A percentile compares a stretch with the other conserved stretches of the same genome.
Conservation (phyloP, 92 coral and sea anemone species). For the Phenganax stokvisi region DNA sequence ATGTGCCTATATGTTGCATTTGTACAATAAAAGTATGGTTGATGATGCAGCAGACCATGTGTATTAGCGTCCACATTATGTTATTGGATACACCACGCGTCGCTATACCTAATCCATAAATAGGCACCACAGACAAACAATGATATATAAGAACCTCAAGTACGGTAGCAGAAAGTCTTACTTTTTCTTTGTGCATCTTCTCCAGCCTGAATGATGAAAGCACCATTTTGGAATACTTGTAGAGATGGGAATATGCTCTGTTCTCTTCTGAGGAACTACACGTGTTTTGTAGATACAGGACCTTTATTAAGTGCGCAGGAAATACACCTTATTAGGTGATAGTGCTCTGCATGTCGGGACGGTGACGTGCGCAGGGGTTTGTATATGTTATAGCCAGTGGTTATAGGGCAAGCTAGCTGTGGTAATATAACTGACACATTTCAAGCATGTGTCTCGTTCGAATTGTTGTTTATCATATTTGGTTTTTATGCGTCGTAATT, state of each 20-base stretch:
- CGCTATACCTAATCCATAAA: too few relatives aligned
- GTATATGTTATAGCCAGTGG: background rate
- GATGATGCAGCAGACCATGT: too few relatives aligned
- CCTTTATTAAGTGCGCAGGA: conserved; percentile 40
- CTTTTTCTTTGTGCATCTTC: conserved; percentile 38
- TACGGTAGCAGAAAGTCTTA: background rate
- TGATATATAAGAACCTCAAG: background rate
- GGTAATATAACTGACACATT: too few relatives aligned
- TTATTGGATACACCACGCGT: too few relatives aligned
- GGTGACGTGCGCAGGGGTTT: background rate
- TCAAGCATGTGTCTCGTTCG: too few relatives aligned
- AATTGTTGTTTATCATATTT: too few relatives aligned
- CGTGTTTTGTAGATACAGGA: conserved; percentile 45
- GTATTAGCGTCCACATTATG: too few relatives aligned
- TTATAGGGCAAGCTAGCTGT: too few relatives aligned
- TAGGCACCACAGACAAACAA: too few relatives aligned
- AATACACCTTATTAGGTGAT: conserved; percentile 32
- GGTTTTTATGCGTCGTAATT: too few relatives aligned
- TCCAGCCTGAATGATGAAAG: conserved; percentile 12
- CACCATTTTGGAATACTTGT: conserved; percentile 30
- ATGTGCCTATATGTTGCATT: too few relatives aligned
- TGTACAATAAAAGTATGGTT: too few relatives aligned
- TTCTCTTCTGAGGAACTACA: conserved; percentile 42
- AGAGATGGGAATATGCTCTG: conserved; percentile 24
- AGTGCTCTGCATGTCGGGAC: background rate